A percentile compares a stretch with the other conserved stretches of the same genome.
Conservation (phyloP, 2,797 vertebrate species). For the Bovichtus diacanthus region DNA sequence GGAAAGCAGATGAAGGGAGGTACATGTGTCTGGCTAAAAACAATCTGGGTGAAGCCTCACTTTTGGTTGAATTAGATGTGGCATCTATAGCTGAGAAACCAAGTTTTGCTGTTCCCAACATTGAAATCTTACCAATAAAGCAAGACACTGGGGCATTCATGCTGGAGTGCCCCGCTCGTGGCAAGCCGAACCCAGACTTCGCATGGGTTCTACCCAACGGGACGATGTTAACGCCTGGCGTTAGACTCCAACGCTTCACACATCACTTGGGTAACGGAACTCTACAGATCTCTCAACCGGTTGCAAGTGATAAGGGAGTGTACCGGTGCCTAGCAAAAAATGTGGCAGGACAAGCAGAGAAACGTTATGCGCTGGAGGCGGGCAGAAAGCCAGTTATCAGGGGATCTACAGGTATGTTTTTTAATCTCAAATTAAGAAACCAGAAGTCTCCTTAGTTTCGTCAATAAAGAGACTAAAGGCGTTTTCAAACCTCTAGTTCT, state of each 20-base stretch:
- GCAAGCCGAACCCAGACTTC: constrained; percentile 85
- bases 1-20: constrained; percentile 84
- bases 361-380: constrained; percentile 83
- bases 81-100: constrained; percentile 86
- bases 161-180: constrained; percentile 83
- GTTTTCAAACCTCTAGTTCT: not conserved
- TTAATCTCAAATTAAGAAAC: constrained; percentile 1
- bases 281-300: constrained; percentile 75
- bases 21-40: constrained; percentile 85
- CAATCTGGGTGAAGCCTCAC: constrained; percentile 81
- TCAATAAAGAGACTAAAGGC: not conserved
- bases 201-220: constrained; percentile 86
- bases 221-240: constrained; percentile 79
- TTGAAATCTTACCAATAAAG: constrained; percentile 84
- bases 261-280: constrained; percentile 83
- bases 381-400: constrained; percentile 84
- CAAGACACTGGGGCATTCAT: constrained; percentile 69
- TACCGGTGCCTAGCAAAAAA: constrained; percentile 87
- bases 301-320: constrained; percentile 82
- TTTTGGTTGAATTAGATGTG: constrained; percentile 83
- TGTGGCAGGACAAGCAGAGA: constrained; percentile 87
- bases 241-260: constrained; percentile 78
- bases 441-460: not conserved
- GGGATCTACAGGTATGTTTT: constrained; percentile 75
- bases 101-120: constrained; percentile 85